Evolutionary conservation across 2,888 invertebrate species (phyloP), one percentile per base, ranked within the genome.

Genomic region (Baronia brevicornis): DNA sequence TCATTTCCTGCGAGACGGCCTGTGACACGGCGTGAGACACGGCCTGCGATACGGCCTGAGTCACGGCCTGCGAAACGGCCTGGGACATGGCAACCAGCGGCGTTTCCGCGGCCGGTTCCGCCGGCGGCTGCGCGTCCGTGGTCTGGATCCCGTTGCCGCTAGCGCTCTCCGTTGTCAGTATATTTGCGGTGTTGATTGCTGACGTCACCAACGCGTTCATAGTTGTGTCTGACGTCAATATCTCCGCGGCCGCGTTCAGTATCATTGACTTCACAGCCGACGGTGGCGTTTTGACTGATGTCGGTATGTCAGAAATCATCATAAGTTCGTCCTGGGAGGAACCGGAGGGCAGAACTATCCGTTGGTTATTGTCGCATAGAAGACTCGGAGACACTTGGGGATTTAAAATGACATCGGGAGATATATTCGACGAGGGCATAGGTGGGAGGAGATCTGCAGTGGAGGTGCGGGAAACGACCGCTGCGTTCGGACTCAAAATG

Each of bases 221-320:
- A 18, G 87, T 85, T 30, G 85, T 73, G 73, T 87, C 78, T 0
- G 90, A 90, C 25, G 90, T 88, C 6, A 91, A 80, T 47, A 90
- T 87, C 68, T 91, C 90, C 0, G 89, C 90, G 0, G 91, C 90
- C 3, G 92, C 92, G 59, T 90, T 90, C 31, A 92, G 79, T 23
- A 92, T 86, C 86, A 92, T 90, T n/a, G 89, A 90, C 45, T 92
- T 91, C 47, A 90, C 90, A 13, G 90, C 88, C 13, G 89, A 87
- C 1, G 87, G 84, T 23, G 88, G 86, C 23, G 86, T 87, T 54
- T 78, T 86, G 36, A 85, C 84, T 5, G 82, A 74, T 12, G 74
- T 62, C 24, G 77, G 78, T 43, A 63, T 64, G 35, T 75, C 79
- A 1, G 71, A 58, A 32, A 77, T 69, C 68, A 82, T 60, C 71